These are phyloP conservation scores for Cyanistes caeruleus DNA, from an alignment of 2,113 vertebrate genomes.

Conservation along the genomic window DNA sequence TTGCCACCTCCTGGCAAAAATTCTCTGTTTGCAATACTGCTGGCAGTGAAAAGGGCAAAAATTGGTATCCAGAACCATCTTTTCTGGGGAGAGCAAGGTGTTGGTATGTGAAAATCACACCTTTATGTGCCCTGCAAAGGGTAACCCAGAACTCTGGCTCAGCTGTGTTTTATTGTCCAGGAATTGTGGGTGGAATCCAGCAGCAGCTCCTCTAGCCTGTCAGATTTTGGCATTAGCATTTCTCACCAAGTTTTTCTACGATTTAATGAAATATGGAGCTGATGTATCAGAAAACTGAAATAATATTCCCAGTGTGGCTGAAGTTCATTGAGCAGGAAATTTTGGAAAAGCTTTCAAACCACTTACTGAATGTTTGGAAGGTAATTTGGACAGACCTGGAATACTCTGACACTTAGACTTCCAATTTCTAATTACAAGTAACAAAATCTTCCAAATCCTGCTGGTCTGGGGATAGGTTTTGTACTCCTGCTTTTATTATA, in stretches of 20 bases:
- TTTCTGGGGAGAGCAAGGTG: background rate
- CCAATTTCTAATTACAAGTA: background rate
- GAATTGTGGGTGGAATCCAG: background rate
- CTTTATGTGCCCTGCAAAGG: background rate
- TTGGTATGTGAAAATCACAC: background rate
- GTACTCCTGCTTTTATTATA: background rate
- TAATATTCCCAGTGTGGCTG: background rate
- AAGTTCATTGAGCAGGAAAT: background rate
- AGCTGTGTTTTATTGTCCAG: background rate
- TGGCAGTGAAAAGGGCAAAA: background rate
- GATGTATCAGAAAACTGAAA: background rate
- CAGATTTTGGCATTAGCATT: background rate
- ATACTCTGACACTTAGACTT: background rate
- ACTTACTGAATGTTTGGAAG: background rate
- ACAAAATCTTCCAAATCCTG: background rate
- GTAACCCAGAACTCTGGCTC: background rate
- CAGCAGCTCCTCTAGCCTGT: background rate
- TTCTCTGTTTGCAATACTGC: background rate
- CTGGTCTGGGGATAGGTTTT: background rate
- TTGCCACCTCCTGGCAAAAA: background rate
- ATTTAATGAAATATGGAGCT: background rate
- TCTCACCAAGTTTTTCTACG: background rate
- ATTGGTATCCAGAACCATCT: background rate
- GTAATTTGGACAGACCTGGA: constrained; percentile 8
- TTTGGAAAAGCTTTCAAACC: background rate